Evolutionary conservation across 2,888 invertebrate species (phyloP).

Genomic region (Zaprionus bogoriensis): DNA sequence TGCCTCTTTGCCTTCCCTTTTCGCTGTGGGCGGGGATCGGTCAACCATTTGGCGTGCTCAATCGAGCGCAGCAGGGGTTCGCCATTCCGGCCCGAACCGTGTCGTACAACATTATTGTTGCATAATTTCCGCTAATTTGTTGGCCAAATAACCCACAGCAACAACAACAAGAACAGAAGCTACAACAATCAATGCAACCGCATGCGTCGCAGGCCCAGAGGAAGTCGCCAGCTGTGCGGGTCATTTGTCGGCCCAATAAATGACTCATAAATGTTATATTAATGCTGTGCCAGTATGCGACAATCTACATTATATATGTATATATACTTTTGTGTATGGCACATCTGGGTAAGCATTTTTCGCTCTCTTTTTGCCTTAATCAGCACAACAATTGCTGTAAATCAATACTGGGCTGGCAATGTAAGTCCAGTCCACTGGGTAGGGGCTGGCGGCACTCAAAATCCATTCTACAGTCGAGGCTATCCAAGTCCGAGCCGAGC

Average conservation of each 20-base stretch:
- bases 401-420: conserved; percentile 67
- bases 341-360: conserved; percentile 11
- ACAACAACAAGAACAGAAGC: no score
- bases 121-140: conserved; percentile 69
- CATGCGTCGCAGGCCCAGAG: background rate
- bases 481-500: conserved; percentile 22
- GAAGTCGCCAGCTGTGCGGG: conserved; percentile 57
- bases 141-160: conserved; percentile 33
- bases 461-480: conserved; percentile 52
- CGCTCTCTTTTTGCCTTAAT: conserved; percentile 38
- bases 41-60: background rate
- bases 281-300: conserved; percentile 32
- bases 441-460: background rate
- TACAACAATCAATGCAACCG: conserved; percentile 40
- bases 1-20: no score
- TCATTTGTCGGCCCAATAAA: conserved; percentile 61
- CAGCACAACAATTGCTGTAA: conserved; percentile 40
- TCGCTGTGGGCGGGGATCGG: background rate
- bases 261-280: conserved; percentile 66
- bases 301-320: conserved; percentile 13
- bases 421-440: conserved; percentile 5
- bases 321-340: no score
- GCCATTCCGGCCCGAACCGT: background rate
- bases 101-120: conserved; percentile 57
- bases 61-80: conserved; percentile 9